Percentiles rank a stretch among this genome's conserved stretches.
phyloP scores from a whole-genome alignment of 2,797 vertebrate genomes.

The Morelia viridis region DNA sequence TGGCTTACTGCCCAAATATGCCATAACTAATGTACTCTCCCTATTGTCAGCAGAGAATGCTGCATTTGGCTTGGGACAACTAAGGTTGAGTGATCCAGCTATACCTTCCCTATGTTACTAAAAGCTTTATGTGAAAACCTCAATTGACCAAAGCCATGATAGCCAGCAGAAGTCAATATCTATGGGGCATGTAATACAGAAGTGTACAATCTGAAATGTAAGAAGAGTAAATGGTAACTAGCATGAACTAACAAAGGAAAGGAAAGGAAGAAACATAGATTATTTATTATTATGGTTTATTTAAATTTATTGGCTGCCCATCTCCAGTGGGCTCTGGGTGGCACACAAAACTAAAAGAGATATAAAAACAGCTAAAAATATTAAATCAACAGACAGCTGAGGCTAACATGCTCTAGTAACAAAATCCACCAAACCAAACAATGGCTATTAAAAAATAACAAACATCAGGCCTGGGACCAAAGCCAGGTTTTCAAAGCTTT shows the following conservation, averaged over 20 bases:
- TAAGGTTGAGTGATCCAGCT: background rate
- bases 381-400: background rate
- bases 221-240: background rate
- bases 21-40: background rate
- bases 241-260: background rate
- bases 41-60: background rate
- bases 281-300: no score
- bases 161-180: background rate
- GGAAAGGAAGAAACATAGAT: background rate
- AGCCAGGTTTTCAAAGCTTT: background rate
- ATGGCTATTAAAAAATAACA: background rate
- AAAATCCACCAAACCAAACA: background rate
- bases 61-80: background rate
- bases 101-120: background rate
- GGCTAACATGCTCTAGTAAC: background rate
- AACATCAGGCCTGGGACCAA: background rate
- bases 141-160: background rate
- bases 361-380: background rate
- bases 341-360: background rate
- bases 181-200: background rate
- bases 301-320: background rate
- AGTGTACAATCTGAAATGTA: background rate
- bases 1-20: background rate
- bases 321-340: background rate
- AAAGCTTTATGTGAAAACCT: background rate